These are phyloP conservation scores for Gallinago jamesoni DNA, from an alignment of 2,113 vertebrate genomes.

Conservation along the genomic window DNA sequence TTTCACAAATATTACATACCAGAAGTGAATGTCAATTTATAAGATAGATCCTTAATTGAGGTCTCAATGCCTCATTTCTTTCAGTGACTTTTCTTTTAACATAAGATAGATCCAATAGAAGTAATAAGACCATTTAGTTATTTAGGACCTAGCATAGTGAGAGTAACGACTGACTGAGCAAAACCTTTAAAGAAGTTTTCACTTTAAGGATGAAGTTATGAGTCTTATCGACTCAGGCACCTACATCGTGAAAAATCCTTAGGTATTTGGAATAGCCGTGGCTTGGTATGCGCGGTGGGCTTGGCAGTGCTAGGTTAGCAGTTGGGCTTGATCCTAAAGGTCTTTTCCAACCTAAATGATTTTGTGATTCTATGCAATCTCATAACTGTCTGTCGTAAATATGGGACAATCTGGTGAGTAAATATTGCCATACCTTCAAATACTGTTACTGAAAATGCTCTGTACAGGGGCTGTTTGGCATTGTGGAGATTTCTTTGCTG, in stretches of 20 bases:
- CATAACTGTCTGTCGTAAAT: background rate
- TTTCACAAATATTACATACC: background rate
- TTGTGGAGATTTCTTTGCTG: background rate
- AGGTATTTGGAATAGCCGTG: background rate
- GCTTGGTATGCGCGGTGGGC: background rate
- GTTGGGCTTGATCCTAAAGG: background rate
- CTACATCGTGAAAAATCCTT: background rate
- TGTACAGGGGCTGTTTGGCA: background rate
- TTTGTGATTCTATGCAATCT: background rate
- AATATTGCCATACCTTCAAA: background rate
- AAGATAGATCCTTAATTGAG: background rate
- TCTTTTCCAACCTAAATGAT: background rate
- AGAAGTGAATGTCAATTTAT: background rate
- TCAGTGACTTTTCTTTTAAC: background rate
- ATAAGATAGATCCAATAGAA: background rate
- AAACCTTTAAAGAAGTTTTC: background rate
- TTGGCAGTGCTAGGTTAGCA: background rate
- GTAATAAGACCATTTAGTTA: background rate
- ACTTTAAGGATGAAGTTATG: background rate
- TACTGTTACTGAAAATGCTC: background rate
- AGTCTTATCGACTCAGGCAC: background rate
- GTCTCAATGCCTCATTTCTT: background rate
- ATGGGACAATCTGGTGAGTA: background rate
- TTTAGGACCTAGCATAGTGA: accelerated
- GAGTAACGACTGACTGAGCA: background rate